Evolutionary conservation across 2,113 vertebrate species (phyloP).

Genomic region (Lophius piscatorius): DNA sequence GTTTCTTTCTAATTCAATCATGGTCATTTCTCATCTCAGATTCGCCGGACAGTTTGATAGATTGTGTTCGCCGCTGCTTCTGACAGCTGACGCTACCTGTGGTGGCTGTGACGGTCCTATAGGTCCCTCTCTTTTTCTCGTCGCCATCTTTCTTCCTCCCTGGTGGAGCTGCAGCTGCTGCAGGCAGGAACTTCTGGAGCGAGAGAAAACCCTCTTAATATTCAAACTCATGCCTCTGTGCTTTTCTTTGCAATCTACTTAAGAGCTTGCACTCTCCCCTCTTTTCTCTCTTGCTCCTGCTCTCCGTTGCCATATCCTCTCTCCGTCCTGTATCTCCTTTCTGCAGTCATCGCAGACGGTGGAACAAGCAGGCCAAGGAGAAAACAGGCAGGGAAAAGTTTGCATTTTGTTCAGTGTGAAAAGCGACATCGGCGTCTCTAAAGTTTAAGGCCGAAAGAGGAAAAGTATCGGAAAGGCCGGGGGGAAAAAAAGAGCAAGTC

Average conservation of each 20-base stretch:
- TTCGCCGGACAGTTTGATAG: constrained; percentile 50
- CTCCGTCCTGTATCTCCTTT: constrained; percentile 33
- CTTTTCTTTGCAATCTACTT: constrained; percentile 77
- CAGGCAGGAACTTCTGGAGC: constrained; percentile 62
- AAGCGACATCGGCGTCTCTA: too few species aligned
- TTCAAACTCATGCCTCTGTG: constrained; percentile 73
- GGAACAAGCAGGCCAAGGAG: constrained; percentile 51
- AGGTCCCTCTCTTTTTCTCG: constrained; percentile 6
- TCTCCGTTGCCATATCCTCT: constrained; percentile 54
- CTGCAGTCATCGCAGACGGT: constrained; percentile 49
- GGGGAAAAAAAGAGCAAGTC: too few species aligned
- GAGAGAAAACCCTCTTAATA: constrained; percentile 71
- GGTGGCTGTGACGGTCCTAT: constrained; percentile 35
- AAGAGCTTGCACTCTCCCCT: constrained; percentile 76
- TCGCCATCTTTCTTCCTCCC: constrained; percentile 21
- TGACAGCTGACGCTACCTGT: constrained; percentile 59
- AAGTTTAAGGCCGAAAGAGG: too few species aligned
- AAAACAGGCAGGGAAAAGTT: constrained; percentile 35
- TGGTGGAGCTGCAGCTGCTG: constrained; percentile 43
- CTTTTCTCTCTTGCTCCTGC: constrained; percentile 56
- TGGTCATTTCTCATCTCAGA: constrained; percentile 52
- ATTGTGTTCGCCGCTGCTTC: constrained; percentile 54
- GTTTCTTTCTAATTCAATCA: constrained; percentile 57
- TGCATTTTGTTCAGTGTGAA: too few species aligned
- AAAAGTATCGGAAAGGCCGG: too few species aligned